Evolutionary conservation across 2,797 vertebrate species (phyloP).

Genomic region (Gymnothorax javanicus): DNA sequence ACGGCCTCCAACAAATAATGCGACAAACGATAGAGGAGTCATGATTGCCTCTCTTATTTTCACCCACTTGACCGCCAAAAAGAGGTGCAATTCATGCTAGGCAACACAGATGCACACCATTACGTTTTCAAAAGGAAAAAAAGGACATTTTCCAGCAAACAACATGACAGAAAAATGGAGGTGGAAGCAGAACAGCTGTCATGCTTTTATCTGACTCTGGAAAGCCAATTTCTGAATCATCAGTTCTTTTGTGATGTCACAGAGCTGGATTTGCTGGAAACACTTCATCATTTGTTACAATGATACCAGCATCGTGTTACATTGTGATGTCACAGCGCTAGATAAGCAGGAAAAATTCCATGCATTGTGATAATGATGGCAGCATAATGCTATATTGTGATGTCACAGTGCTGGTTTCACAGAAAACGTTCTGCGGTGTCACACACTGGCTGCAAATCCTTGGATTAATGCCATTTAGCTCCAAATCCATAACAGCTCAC

Average conservation of each 20-base stretch:
- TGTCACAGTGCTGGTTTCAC: constrained; percentile 19
- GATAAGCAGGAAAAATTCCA: too few relatives aligned
- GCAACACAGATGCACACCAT: not conserved
- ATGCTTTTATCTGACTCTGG: not conserved
- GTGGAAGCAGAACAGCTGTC: constrained; percentile 26
- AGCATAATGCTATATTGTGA: constrained; percentile 16
- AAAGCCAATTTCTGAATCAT: constrained; percentile 33
- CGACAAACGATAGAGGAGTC: too few relatives aligned
- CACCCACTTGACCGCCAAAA: not conserved
- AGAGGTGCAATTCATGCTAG: not conserved
- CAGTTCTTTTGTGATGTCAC: not conserved
- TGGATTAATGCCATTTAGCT: constrained; percentile 40
- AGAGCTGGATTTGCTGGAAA: constrained; percentile 18
- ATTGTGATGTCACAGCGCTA: too few relatives aligned
- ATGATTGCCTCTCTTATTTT: too few relatives aligned
- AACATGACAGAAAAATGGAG: constrained; percentile 11
- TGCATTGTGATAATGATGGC: not conserved
- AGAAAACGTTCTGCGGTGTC: not conserved
- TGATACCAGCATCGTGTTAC: too few relatives aligned
- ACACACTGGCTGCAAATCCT: constrained; percentile 43
- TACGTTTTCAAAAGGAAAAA: not conserved
- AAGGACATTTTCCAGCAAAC: constrained; percentile 7
- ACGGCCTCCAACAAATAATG: too few relatives aligned
- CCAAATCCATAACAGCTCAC: constrained; percentile 24
- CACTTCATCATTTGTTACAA: not conserved